phyloP scores from a whole-genome alignment of 2,888 invertebrate species.

The Drosophila robusta region DNA sequence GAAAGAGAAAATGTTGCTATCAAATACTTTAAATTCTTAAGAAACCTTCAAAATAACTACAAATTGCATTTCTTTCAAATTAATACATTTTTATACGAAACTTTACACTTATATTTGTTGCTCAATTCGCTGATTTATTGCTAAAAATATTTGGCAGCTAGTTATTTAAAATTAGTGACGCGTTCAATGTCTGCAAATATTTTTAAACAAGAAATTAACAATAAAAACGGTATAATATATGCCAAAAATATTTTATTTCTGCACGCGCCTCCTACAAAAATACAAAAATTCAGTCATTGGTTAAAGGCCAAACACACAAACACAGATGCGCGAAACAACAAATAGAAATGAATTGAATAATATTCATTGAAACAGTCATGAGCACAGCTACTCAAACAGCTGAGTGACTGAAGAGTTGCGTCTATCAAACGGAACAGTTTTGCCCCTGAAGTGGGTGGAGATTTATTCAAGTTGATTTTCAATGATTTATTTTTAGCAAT shows the following conservation, averaged over 20 bases:
- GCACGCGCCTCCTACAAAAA: conserved; percentile 18
- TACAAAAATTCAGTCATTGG: conserved; percentile 34
- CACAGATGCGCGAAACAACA: neutral
- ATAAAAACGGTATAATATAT: conserved; percentile 11
- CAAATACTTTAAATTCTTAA: too few species aligned
- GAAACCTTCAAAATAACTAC: too few species aligned
- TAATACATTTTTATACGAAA: neutral
- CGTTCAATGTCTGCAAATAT: conserved; percentile 12
- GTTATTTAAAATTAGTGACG: conserved; percentile 17
- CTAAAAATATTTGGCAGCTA: conserved; percentile 5
- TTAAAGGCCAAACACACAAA: conserved; percentile 24
- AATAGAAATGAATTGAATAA: conserved; percentile 2
- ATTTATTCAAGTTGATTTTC: conserved; percentile 30
- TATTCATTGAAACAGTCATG: conserved; percentile 5
- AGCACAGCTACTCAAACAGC: conserved; percentile 14
- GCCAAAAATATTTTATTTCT: conserved; percentile 29
- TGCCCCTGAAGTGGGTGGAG: conserved; percentile 41
- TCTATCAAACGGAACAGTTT: conserved; percentile 16
- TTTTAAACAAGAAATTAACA: conserved; percentile 6
- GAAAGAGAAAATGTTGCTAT: too few species aligned
- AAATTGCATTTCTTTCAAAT: neutral
- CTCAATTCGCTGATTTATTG: neutral
- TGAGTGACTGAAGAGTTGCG: conserved; percentile 15
- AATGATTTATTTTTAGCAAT: conserved; percentile 48
- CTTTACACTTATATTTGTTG: neutral